Base-by-base conservation (phyloP, 2,888 invertebrate genomes). In the Ctenicera cuprea region DNA sequence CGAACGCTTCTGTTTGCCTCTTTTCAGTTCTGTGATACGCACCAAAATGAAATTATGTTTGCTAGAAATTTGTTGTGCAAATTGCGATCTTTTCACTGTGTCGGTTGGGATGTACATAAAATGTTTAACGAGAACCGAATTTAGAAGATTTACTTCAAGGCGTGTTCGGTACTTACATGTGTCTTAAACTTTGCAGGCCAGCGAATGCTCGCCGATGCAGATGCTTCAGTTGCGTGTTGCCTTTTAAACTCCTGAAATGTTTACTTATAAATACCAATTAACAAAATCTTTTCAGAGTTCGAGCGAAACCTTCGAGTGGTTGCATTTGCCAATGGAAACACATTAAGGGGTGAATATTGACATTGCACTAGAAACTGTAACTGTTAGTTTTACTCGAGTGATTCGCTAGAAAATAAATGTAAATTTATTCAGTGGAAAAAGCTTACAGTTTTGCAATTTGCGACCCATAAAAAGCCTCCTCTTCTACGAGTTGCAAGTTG, bases 401-500 rank as follows among this genome's bases (percentile, higher is more conserved):
- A 2, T 14, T 33, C 14, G 37, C 33, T 57, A 0, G 9, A 14
- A 57, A 33, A 57, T n/a, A 4, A 30, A 20, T 16, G n/a, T 2
- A 52, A 22, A 12, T 26, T 26, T 26, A 26, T 22, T 26, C 11
- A 37, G 12, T n/a, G 16, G 20, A 16, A 38, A 41, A 33, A 50
- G 88, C 90, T 89, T 84, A 90, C 90, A 91, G 80, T 82, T 88
- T 88, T n/a, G 89, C 89, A 82, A 95, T 94, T 86, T 94, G 91
- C 0, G 95, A 93, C 78, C 94, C 94, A 83, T 90, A 90, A 85
- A 95, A 95, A 0, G 94, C 93, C 76, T 90, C 90, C 74, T 92
- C 92, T 63, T 93, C 93, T 30, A 95, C 91, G 59, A 89, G 90
- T 81, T 89, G 90, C 74, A 95, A 89, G 66, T 90, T 87, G 85